A percentile compares a stretch with the other conserved stretches of the same genome.
Conservation (phyloP, 2,888 invertebrate genomes). For the Cephus nigrinus region DNA sequence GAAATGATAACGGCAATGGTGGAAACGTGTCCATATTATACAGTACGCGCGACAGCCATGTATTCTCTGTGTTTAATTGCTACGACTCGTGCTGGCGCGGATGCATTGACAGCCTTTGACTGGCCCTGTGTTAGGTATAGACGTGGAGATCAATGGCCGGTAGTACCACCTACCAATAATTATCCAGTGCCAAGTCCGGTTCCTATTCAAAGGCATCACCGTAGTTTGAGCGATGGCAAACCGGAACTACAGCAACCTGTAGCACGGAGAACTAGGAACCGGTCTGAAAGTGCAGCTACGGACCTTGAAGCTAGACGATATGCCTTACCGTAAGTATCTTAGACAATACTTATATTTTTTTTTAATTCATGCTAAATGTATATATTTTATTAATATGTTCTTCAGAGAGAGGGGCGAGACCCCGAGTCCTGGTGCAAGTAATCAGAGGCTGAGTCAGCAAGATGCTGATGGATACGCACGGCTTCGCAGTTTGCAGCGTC, state of each 20-base stretch:
- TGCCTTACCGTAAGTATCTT: conserved; percentile 48
- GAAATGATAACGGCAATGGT: conserved; percentile 74
- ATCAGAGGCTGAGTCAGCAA: conserved; percentile 80
- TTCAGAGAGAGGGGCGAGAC: conserved; percentile 79
- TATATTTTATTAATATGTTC: neutral
- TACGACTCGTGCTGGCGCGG: conserved; percentile 85
- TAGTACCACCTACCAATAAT: conserved; percentile 46
- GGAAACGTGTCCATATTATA: conserved; percentile 84
- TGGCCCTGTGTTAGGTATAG: conserved; percentile 61
- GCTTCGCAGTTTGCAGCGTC: conserved; percentile 75
- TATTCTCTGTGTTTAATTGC: conserved; percentile 88
- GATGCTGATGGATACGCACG: conserved; percentile 83
- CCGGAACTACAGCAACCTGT: conserved; percentile 56
- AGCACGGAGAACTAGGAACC: conserved; percentile 56
- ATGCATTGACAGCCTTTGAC: conserved; percentile 69
- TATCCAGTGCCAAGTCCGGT: conserved; percentile 48
- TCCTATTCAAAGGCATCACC: conserved; percentile 58
- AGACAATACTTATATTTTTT: neutral
- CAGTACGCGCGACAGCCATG: conserved; percentile 90
- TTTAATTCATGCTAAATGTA: neutral
- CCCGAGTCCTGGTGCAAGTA: conserved; percentile 89
- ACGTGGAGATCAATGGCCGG: conserved; percentile 60
- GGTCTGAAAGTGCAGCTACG: conserved; percentile 63
- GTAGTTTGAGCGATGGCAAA: conserved; percentile 62
- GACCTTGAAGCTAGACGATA: conserved; percentile 58